A percentile compares a stretch with the other conserved stretches of the same genome.
Conservation (phyloP, 64 coral and sea anemone species). For the Pocillopora verrucosa region DNA sequence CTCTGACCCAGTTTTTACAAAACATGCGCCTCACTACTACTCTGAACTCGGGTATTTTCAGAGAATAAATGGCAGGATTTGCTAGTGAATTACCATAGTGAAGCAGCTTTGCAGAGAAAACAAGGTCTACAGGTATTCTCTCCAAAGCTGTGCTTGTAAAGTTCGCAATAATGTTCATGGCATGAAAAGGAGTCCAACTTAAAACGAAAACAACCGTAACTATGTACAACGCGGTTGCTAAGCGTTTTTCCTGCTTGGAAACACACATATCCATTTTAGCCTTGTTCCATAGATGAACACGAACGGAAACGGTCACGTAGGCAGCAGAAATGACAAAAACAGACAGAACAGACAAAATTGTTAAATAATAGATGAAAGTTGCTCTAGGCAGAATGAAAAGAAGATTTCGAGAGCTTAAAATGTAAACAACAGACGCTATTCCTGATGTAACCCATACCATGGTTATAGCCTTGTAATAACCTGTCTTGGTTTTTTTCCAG, state of each 20-base stretch:
- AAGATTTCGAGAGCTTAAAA: conserved; percentile 30
- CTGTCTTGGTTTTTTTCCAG: background rate
- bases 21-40: conserved; percentile 17
- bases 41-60: conserved; percentile 74
- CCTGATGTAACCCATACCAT: conserved; percentile 57
- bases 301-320: conserved; percentile 63
- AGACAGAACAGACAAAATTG: conserved; percentile 68
- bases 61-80: conserved; percentile 80
- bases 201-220: conserved; percentile 79
- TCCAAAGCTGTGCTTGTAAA: conserved; percentile 31
- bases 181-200: conserved; percentile 83
- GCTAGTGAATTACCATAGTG: conserved; percentile 83
- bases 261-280: conserved; percentile 25
- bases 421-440: conserved; percentile 34
- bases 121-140: conserved; percentile 38
- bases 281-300: conserved; percentile 56
- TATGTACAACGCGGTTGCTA: conserved; percentile 63
- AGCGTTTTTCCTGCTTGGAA: conserved; percentile 54
- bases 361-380: conserved; percentile 62
- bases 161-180: conserved; percentile 87
- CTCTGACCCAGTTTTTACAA: conserved; percentile 43
- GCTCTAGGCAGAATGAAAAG: background rate
- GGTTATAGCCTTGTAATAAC: conserved; percentile 32
- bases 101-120: conserved; percentile 82
- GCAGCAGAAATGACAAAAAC: conserved; percentile 52